These are phyloP conservation scores for Mycetomoellerius zeteki DNA, from an alignment of 1,140 invertebrate species.

Conservation along the genomic window DNA sequence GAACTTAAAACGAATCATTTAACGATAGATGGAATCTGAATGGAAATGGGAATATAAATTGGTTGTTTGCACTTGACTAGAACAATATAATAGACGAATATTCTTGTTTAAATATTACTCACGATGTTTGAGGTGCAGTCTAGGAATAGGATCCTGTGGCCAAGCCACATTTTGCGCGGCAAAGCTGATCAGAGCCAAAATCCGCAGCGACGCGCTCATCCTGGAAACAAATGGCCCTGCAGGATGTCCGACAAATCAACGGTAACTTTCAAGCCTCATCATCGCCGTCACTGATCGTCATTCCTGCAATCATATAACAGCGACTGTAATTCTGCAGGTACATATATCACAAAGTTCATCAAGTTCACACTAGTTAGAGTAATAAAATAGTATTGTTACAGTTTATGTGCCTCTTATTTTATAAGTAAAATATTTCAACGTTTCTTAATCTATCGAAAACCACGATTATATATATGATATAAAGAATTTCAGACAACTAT, in stretches of 20 bases:
- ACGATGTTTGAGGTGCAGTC: constrained; percentile 84
- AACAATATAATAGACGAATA: background rate
- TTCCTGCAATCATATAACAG: constrained; percentile 69
- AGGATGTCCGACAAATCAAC: constrained; percentile 73
- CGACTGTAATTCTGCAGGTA: background rate
- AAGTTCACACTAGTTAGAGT: background rate
- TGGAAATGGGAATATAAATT: background rate
- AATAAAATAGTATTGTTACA: background rate
- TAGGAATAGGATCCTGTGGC: constrained; percentile 83
- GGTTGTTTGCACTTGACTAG: background rate
- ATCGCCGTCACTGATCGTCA: constrained; percentile 74
- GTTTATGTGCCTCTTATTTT: background rate
- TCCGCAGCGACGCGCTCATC: constrained; percentile 78
- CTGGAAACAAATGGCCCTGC: constrained; percentile 77
- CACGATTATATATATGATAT: background rate
- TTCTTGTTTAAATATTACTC: constrained; percentile 71
- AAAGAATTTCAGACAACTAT: background rate
- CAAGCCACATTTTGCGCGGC: constrained; percentile 78
- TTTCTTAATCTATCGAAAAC: background rate
- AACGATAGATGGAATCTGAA: background rate
- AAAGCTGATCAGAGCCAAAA: constrained; percentile 80
- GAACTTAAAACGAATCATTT: background rate
- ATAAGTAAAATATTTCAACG: background rate
- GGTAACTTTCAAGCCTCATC: constrained; percentile 75
- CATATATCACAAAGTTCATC: background rate